Evolutionary conservation across 2,113 vertebrate genomes (phyloP).

Genomic region (Archilochus colubris): DNA sequence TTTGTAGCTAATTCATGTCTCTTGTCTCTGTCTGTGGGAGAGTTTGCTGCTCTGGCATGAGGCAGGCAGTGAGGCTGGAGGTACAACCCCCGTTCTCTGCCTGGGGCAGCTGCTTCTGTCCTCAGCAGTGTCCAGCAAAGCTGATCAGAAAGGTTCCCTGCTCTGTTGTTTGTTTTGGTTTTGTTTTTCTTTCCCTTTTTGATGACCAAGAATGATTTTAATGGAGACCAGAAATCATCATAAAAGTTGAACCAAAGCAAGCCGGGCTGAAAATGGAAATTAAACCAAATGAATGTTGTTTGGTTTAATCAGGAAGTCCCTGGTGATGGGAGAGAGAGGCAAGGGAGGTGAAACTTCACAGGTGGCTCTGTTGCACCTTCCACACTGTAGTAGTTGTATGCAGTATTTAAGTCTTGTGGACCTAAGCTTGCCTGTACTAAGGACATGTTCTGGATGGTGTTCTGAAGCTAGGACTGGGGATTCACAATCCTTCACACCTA

Average conservation of each 20-base stretch:
- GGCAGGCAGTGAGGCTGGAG: conserved; percentile 1
- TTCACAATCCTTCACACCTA: conserved; percentile 23
- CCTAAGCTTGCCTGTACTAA: not conserved
- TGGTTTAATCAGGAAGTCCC: conserved; percentile 13
- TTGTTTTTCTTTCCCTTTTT: not conserved
- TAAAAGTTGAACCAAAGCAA: not conserved
- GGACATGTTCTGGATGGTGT: conserved; percentile 1
- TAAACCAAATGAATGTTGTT: not conserved
- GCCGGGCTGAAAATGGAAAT: not conserved
- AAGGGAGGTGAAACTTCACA: not conserved
- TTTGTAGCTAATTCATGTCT: not conserved
- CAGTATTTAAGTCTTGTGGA: conserved; percentile 13
- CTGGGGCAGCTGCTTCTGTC: not conserved
- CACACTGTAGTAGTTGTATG: not conserved
- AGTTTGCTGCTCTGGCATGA: not conserved
- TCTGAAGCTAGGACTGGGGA: conserved; percentile 40
- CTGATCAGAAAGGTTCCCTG: not conserved
- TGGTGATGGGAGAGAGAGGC: not conserved
- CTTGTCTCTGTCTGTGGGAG: not conserved
- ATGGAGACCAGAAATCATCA: not conserved
- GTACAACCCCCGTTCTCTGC: not conserved
- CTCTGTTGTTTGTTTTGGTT: too few relatives aligned
- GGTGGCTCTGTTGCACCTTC: conserved; percentile 11
- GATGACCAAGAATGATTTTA: not conserved
- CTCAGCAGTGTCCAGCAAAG: not conserved